These are phyloP conservation scores for Caloenas nicobarica DNA, from an alignment of 2,113 vertebrate genomes.

Conservation along the genomic window DNA sequence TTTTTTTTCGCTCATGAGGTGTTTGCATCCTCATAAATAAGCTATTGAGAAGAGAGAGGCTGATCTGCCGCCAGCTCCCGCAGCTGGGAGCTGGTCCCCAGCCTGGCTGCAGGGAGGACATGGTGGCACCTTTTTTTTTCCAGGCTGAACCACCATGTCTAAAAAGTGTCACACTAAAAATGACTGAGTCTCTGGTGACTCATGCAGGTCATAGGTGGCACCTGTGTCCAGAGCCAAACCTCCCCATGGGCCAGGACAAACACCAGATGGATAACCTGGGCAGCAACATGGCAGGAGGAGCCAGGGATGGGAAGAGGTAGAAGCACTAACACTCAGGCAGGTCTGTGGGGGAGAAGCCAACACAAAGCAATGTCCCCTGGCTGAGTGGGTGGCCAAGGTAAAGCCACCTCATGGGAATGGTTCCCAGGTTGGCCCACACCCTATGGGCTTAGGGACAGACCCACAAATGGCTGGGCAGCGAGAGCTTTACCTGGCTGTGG, in stretches of 20 bases:
- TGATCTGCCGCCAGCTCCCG: not conserved
- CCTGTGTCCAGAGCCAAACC: not conserved
- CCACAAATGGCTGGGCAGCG: rapidly evolving
- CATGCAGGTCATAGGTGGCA: not conserved
- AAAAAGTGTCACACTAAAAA: not conserved
- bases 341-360: not conserved
- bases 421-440: not conserved
- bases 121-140: not conserved
- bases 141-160: not conserved
- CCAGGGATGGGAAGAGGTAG: not conserved
- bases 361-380: rapidly evolving
- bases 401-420: not conserved
- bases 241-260: not conserved
- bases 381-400: not conserved
- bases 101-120: not conserved
- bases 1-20: not conserved
- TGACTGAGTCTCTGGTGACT: not conserved
- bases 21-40: conserved; percentile 9
- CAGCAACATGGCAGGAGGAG: not conserved
- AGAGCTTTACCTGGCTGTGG: not conserved
- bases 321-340: not conserved
- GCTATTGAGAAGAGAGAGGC: not conserved
- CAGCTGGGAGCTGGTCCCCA: not conserved
- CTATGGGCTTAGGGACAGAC: rapidly evolving
- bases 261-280: not conserved